Percentiles rank a stretch among this genome's conserved stretches.
These are phyloP conservation scores for Parapristionchus giblindavisi DNA, from an alignment of 2,888 invertebrate species.

Conservation along the genomic window DNA sequence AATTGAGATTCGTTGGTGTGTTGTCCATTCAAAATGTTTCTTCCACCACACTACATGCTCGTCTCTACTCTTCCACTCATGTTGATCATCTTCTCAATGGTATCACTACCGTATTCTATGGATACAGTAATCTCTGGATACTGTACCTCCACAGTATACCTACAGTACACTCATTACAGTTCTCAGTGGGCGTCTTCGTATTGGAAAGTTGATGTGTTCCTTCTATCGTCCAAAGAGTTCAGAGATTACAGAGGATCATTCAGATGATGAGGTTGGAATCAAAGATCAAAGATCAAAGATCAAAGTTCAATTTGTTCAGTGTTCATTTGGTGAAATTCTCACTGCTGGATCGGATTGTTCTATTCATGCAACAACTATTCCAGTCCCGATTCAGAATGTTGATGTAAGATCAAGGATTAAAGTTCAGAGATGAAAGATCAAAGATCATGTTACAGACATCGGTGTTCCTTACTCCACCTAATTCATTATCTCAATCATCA, in stretches of 20 bases:
- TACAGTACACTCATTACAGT: conserved; percentile 21
- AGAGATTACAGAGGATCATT: too few relatives aligned
- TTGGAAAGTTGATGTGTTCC: neutral
- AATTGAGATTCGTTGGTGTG: too few relatives aligned
- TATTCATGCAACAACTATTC: neutral
- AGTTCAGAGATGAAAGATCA: conserved; percentile 27
- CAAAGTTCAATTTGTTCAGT: too few relatives aligned
- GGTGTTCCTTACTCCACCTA: conserved; percentile 15
- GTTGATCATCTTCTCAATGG: conserved; percentile 28
- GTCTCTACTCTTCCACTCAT: conserved; percentile 17
- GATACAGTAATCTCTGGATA: neutral
- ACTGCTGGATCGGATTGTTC: too few relatives aligned
- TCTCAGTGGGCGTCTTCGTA: conserved; percentile 9
- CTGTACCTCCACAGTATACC: neutral
- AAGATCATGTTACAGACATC: conserved; percentile 30
- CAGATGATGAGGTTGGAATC: too few relatives aligned
- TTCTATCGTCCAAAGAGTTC: conserved; percentile 13
- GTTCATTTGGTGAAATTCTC: too few relatives aligned
- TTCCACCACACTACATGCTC: conserved; percentile 5
- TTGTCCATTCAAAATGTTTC: too few relatives aligned
- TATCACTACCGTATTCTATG: neutral
- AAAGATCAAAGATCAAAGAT: too few relatives aligned
- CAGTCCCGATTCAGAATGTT: neutral
- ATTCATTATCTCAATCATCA: neutral
- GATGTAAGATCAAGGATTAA: conserved; percentile 6